A percentile compares a stretch with the other conserved stretches of the same genome.
Conservation (phyloP, 1,140 invertebrate genomes). For the Macrobrachium nipponense region DNA sequence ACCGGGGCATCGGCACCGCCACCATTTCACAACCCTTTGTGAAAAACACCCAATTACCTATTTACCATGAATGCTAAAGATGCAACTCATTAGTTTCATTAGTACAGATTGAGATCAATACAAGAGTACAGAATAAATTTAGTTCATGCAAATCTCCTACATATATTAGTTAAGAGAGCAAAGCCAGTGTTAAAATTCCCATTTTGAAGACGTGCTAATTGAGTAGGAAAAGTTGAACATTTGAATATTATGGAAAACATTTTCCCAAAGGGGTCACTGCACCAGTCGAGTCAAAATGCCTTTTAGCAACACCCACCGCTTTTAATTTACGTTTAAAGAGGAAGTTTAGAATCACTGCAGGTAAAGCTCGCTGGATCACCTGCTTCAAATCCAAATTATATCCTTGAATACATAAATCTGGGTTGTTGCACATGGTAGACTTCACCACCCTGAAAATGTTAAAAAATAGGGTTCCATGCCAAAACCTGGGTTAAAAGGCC, state of each 20-base stretch:
- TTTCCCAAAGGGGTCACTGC: conserved; percentile 41
- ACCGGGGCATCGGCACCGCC: conserved; percentile 88
- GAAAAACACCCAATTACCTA: conserved; percentile 34
- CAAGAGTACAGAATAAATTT: too few species aligned
- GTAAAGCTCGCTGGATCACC: conserved; percentile 84
- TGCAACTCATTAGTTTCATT: too few species aligned
- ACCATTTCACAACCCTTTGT: conserved; percentile 80
- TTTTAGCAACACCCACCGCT: conserved; percentile 75
- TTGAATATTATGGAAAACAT: conserved; percentile 6
- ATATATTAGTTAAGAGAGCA: too few species aligned
- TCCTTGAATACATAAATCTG: conserved; percentile 79
- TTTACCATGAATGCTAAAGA: too few species aligned
- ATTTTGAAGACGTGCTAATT: too few species aligned
- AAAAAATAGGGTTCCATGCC: not conserved
- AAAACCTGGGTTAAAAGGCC: not conserved
- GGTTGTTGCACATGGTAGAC: conserved; percentile 65
- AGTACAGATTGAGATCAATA: too few species aligned
- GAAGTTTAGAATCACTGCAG: conserved; percentile 87
- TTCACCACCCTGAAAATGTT: conserved; percentile 61
- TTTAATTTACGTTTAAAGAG: conserved; percentile 86
- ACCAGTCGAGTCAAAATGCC: conserved; percentile 33
- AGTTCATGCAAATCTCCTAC: too few species aligned
- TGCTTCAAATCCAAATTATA: conserved; percentile 92
- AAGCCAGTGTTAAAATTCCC: too few species aligned
- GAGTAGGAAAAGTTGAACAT: too few species aligned